These are phyloP conservation scores for Muricea muricata DNA, from an alignment of 92 coral and sea anemone genomes.

Conservation along the genomic window DNA sequence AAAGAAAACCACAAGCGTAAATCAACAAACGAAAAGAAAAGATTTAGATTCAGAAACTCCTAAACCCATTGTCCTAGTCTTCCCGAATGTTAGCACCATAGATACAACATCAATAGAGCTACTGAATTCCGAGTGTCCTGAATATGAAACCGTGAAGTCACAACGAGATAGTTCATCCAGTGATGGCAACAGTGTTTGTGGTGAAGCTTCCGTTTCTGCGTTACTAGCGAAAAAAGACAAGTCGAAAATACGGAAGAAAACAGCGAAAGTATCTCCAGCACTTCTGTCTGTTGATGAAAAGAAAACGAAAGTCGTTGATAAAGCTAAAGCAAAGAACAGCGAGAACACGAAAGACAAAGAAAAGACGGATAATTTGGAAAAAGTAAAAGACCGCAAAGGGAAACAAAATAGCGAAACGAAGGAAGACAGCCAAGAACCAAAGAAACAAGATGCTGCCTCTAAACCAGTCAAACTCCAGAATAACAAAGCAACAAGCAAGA, in stretches of 20 bases:
- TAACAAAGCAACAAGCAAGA: constrained; percentile 50
- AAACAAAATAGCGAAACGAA: constrained; percentile 34
- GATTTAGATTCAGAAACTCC: constrained; percentile 17
- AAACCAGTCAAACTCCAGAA: constrained; percentile 50
- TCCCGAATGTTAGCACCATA: not conserved
- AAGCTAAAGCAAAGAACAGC: constrained; percentile 31
- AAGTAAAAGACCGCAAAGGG: constrained; percentile 71
- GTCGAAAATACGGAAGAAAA: constrained; percentile 49
- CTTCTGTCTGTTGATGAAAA: constrained; percentile 19
- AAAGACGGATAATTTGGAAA: constrained; percentile 71
- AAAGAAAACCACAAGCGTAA: constrained; percentile 26
- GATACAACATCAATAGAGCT: constrained; percentile 6
- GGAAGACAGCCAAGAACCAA: constrained; percentile 69
- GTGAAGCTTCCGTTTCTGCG: constrained; percentile 46
- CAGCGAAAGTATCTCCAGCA: constrained; percentile 28
- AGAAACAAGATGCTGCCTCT: constrained; percentile 64
- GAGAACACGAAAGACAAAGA: constrained; percentile 79
- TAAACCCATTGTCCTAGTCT: not conserved
- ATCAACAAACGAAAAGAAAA: constrained; percentile 20
- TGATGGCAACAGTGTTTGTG: constrained; percentile 30
- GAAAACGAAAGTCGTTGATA: constrained; percentile 26
- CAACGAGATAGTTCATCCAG: constrained; percentile 36
- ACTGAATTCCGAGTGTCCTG: constrained; percentile 21
- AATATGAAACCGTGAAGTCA: not conserved
- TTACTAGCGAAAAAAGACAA: constrained; percentile 56